Base-by-base conservation (phyloP, 2,888 invertebrate species). In the Strigamia maritima region DNA sequence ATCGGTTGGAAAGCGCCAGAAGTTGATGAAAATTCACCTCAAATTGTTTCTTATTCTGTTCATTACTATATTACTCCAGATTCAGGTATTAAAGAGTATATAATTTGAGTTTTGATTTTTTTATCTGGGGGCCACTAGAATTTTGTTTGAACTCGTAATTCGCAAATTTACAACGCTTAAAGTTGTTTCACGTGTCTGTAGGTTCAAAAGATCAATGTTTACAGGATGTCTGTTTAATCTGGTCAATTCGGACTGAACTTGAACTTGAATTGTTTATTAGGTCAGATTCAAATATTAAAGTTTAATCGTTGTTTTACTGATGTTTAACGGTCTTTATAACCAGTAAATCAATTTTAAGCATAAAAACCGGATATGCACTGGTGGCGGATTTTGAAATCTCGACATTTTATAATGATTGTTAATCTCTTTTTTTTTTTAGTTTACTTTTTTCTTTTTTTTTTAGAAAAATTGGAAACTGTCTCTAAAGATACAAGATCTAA, bases 1-100 rank as follows among this genome's bases (percentile, higher is more conserved):
- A 31, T 80, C 8, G 77, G 77, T 4, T 80, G 80, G 80, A 38
- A 40, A n/a, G 24, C 75, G 12, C 80, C 80, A 16, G 22, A 26
- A 22, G 38, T 78, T 16, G 44, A 22, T 44, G 31, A 35, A 22
- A 38, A 28, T 31, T 28, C 19, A 14, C 31, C 35, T 14, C 28
- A 76, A 8, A 28, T 76, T 19, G 31, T 35, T 22, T 26, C 31
- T 7, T 31, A 31, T 31, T 76, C 76, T 2, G 35, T 76, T 28
- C 38, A 38, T 38, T 76, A 76, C 31, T 76, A 26, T 8, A 31
- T 8, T 38, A 14, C 76, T 8, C 7, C 31, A n/a, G 76, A 35
- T 35, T 7, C 14, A 31, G 76, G 35, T 35, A 3, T 1, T 8
- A 35, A 35, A 35, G 35, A 6, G 6, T n/a, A n/a, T n/a, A 35